Evolutionary conservation across 2,797 vertebrate species (phyloP), one percentile per base, ranked within the genome.

Genomic region (Halcyon chelicuti): DNA sequence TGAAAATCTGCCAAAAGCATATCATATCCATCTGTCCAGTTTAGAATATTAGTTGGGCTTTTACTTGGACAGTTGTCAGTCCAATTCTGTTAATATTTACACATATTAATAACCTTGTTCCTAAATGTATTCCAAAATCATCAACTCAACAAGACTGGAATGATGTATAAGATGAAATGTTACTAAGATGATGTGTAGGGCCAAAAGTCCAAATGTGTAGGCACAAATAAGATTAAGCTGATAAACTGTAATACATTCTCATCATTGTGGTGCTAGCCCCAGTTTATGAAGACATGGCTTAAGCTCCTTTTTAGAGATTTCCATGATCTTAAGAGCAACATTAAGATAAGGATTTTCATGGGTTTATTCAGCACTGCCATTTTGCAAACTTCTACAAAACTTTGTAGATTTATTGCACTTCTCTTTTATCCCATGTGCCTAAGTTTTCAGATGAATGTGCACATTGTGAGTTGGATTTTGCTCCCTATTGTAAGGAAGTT

Each of bases 1-100:
- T 1, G 12, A 51, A 94, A 91, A 76, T 61, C 73, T 96, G 95
- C 93, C 96, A 95, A 96, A 91, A 95, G 37, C 5, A 0, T 78
- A 91, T 86, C 51, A 37, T 66, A 86, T 86, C 93, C 91, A 95
- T 94, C 94, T 96, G 91, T 78, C 62, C 66, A 66, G 73, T 86
- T 93, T 75, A 83, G 49, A 86, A 61, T 57, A 73, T 73, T 90
- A 80, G n/a, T 51, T 75, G 22, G 5, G 61, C 35, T 94, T 88
- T 82, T 54, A 87, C 68, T 93, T 94, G 65, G 35, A 63, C 26
- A 47, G 25, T 84, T 96, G 76, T 94, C 58, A 86, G 35, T n/a
- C 51, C 55, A 68, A 5, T 84, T 8, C 42, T 71, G 42, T 80
- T 83, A 90, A 90, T 86, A 62, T 17, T 89, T 94, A 66, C 51